phyloP scores from a whole-genome alignment of 2,888 invertebrate genomes.

The Pammene aurita region DNA sequence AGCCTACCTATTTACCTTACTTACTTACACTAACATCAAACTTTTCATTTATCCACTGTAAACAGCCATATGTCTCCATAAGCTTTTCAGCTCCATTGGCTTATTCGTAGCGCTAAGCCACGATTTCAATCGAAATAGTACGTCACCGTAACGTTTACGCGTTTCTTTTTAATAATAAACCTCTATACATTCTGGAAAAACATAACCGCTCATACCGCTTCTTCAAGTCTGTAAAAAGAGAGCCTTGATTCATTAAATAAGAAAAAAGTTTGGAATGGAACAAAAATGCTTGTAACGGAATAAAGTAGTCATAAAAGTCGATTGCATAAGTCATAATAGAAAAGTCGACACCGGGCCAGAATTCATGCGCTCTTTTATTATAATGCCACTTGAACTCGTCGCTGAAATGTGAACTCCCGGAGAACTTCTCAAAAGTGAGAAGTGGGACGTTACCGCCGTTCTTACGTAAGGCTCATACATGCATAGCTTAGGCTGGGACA shows the following conservation, averaged over 20 bases:
- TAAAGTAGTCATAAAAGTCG: slow-evolving; percentile 50
- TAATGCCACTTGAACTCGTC: slow-evolving; percentile 63
- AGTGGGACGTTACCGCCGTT: slow-evolving; percentile 57
- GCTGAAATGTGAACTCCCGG: slow-evolving; percentile 57
- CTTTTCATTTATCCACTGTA: slow-evolving; percentile 15
- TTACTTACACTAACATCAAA: slow-evolving; percentile 19
- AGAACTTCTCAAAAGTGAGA: slow-evolving; percentile 66
- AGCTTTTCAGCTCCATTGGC: slow-evolving; percentile 20
- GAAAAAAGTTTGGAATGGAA: background rate
- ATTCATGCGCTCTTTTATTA: slow-evolving; percentile 66
- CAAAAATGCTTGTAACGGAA: slow-evolving; percentile 5
- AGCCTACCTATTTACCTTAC: slow-evolving; percentile 7
- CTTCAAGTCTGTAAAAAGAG: background rate
- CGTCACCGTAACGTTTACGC: slow-evolving; percentile 21
- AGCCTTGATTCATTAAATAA: slow-evolving; percentile 3
- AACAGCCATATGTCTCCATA: slow-evolving; percentile 12
- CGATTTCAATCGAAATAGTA: slow-evolving; percentile 29
- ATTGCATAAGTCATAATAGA: slow-evolving; percentile 53
- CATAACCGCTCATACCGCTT: too few relatives aligned
- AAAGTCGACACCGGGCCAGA: slow-evolving; percentile 53
- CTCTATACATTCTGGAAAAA: too few relatives aligned
- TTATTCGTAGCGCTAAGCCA: slow-evolving; percentile 15
- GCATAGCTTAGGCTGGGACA: slow-evolving; percentile 28
- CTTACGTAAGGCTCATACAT: slow-evolving; percentile 34
- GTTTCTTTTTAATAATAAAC: background rate